phyloP scores from a whole-genome alignment of 2,113 vertebrate genomes.

The Hystrix brachyura region DNA sequence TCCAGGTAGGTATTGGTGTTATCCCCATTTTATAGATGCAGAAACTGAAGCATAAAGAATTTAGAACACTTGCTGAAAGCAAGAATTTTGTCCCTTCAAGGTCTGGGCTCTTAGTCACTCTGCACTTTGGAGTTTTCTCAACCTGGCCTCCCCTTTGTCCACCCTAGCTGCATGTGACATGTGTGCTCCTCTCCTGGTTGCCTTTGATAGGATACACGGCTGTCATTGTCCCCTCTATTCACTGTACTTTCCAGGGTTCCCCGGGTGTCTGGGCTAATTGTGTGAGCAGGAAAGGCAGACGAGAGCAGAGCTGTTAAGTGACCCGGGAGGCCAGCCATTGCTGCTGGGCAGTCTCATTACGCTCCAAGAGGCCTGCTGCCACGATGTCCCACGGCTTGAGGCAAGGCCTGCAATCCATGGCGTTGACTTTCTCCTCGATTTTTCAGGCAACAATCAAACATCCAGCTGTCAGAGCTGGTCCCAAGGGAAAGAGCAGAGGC shows the following conservation, averaged over 20 bases:
- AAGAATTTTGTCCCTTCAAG: neutral
- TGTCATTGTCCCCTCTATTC: neutral
- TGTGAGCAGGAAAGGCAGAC: neutral
- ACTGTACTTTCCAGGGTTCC: neutral
- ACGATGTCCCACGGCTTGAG: neutral
- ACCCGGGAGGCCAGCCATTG: neutral
- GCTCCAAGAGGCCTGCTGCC: neutral
- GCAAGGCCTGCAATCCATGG: neutral
- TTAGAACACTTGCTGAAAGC: conserved; percentile 8
- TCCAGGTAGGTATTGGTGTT: neutral
- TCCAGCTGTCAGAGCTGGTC: neutral
- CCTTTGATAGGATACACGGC: neutral
- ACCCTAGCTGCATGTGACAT: neutral
- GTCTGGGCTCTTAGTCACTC: neutral
- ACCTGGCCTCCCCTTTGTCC: neutral
- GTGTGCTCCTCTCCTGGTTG: neutral
- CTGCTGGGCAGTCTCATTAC: neutral
- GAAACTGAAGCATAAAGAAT: neutral
- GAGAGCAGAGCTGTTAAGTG: neutral
- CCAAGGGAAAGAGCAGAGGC: neutral
- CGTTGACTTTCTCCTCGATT: neutral
- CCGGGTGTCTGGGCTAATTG: neutral
- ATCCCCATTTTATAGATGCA: neutral
- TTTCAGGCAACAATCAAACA: neutral
- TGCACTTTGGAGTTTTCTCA: neutral